Base-by-base conservation (phyloP, 2,888 invertebrate species). In the Adelphocoris suturalis region DNA sequence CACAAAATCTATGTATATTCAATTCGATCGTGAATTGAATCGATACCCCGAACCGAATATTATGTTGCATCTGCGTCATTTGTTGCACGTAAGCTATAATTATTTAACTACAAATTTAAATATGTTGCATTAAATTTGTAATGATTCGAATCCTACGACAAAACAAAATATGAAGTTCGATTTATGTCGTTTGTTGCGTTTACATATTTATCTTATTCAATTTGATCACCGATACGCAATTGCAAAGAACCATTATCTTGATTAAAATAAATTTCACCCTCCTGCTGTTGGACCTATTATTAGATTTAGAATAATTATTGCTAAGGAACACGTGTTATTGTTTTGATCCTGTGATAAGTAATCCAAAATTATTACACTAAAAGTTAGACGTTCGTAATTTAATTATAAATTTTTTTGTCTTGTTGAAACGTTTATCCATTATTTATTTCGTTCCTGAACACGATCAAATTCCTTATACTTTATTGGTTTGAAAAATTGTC, bases 11-110 rank as follows among this genome's bases (percentile, higher is more conserved):
- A 37, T 37, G 37, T 37, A n/a, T n/a, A 37, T 37, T 37, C 37
- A 37, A 37, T 37, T 37, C 37, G 37, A 37, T 37, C 37, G 37
- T 37, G 37, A 37, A 37, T 23, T 23, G 68, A 68, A 14, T 52
- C 16, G 23, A 68, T 3, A 68, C 9, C 68, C 19, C 11, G 23
- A 68, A 23, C 23, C 19, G 13, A 61, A 61, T 61, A 23, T 19
- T 23, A 19, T 68, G 68, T 68, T 68, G 68, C 47, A 28, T 68
- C 76, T 87, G 87, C 85, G 85, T 85, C 85, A 85, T 85, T 85
- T 85, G 85, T 85, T 85, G 85, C 57, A 28, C 46, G 9, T 61
- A 23, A 68, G 9, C 11, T 61, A 11, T 11, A 16, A 61, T 9
- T n/a, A 68, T 19, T 27, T 3, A 68, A 19, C 23, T 23, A 11